Evolutionary conservation across 2,888 invertebrate species (phyloP).

Genomic region (Lepidocyrtinus sp.): DNA sequence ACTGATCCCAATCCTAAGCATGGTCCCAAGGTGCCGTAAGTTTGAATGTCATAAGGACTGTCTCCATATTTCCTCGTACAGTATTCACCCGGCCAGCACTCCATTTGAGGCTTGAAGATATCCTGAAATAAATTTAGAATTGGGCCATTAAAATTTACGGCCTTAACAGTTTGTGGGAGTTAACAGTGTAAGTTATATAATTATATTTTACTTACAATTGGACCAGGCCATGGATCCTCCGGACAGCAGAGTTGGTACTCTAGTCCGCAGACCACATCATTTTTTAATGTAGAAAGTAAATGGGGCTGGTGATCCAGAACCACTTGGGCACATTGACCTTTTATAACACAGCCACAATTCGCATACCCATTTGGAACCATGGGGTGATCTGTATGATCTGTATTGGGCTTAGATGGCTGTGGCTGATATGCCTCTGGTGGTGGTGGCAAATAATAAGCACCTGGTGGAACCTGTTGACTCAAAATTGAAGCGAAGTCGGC

Average conservation of each 20-base stretch:
- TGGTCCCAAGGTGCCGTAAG: constrained; percentile 65
- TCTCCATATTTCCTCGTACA: constrained; percentile 62
- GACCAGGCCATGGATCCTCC: constrained; percentile 64
- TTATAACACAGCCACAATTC: constrained; percentile 61
- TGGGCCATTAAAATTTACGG: constrained; percentile 10
- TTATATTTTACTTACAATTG: constrained; percentile 54
- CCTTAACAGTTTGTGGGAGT: background rate
- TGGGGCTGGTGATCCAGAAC: constrained; percentile 27
- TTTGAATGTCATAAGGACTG: constrained; percentile 60
- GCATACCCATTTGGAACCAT: constrained; percentile 43
- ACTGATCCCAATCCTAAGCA: constrained; percentile 65
- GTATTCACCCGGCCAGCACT: constrained; percentile 63
- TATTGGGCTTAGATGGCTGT: no score
- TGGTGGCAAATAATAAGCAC: background rate
- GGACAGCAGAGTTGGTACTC: constrained; percentile 57
- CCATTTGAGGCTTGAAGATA: constrained; percentile 40
- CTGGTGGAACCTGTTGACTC: background rate
- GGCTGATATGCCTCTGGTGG: constrained; percentile 26
- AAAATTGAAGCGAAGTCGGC: no score
- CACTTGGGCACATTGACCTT: constrained; percentile 34
- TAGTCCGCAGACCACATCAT: constrained; percentile 57
- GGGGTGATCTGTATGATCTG: no score
- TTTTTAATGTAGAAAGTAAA: constrained; percentile 23
- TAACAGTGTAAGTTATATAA: background rate
- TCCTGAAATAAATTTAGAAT: constrained; percentile 65